A percentile compares a stretch with the other conserved stretches of the same genome.
Evolutionary conservation across 2,797 vertebrate genomes (phyloP).

Genomic region (Ptychadena robeensis): DNA sequence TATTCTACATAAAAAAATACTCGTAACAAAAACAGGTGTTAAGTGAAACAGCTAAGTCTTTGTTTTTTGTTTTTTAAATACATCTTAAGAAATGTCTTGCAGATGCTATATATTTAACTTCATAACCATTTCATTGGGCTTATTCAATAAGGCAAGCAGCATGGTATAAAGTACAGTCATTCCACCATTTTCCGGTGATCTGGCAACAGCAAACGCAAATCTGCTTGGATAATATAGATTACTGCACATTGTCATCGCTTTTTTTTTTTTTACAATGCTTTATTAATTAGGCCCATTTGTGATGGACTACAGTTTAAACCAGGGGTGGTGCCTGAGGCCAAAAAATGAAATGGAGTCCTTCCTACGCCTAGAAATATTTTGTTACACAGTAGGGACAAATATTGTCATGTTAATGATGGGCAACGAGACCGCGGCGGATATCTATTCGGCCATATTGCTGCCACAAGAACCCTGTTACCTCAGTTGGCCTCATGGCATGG

Average conservation of each 20-base stretch:
- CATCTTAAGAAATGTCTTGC: slow-evolving; percentile 39
- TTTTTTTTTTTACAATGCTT: background rate
- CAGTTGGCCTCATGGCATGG: background rate
- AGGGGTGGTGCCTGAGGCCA: slow-evolving; percentile 8
- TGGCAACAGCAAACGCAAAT: background rate
- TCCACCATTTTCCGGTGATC: background rate
- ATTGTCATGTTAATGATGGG: slow-evolving; percentile 41
- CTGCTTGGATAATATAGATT: background rate
- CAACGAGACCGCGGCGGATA: slow-evolving; percentile 21
- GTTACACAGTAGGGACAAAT: slow-evolving; percentile 38
- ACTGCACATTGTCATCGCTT: background rate
- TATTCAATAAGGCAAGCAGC: slow-evolving; percentile 2
- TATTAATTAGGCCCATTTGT: background rate
- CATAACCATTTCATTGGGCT: slow-evolving; percentile 20
- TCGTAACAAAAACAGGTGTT: slow-evolving; percentile 45
- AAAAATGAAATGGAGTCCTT: slow-evolving; percentile 10
- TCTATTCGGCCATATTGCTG: slow-evolving; percentile 1
- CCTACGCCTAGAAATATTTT: slow-evolving; percentile 14
- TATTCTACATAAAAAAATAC: slow-evolving; percentile 58
- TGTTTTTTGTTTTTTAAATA: slow-evolving; percentile 53
- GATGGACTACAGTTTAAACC: slow-evolving; percentile 19
- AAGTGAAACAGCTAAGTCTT: slow-evolving; percentile 45
- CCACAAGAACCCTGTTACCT: slow-evolving; percentile 4
- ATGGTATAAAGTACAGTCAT: background rate
- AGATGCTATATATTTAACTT: slow-evolving; percentile 46